phyloP scores from a whole-genome alignment of 1,140 invertebrate species.

The Drosophila bocqueti region DNA sequence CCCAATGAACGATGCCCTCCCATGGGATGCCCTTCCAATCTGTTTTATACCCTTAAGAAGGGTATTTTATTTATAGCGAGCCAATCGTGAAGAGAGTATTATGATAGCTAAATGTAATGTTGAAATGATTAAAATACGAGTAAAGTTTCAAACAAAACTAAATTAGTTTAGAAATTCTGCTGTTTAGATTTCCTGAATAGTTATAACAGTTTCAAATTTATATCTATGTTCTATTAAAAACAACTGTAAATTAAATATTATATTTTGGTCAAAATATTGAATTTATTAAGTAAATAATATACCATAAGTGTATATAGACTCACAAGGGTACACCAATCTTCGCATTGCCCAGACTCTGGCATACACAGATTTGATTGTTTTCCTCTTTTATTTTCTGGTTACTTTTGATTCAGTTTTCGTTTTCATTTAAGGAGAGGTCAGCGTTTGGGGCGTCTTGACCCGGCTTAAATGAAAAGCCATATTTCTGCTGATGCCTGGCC shows the following conservation, averaged over 20 bases:
- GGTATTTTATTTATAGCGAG: background rate
- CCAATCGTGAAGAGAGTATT: too few relatives aligned
- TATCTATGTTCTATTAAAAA: too few relatives aligned
- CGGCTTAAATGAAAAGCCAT: conserved; percentile 81
- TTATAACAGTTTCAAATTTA: too few relatives aligned
- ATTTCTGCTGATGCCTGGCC: conserved; percentile 73
- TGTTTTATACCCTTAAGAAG: background rate
- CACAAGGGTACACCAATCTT: conserved; percentile 15
- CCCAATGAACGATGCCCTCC: conserved; percentile 67
- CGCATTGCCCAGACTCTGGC: conserved; percentile 1
- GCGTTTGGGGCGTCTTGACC: conserved; percentile 73
- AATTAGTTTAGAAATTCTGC: background rate
- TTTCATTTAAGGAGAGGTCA: conserved; percentile 61
- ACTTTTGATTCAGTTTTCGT: conserved; percentile 78
- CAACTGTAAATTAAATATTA: too few relatives aligned
- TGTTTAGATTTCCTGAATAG: background rate
- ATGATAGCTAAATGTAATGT: background rate
- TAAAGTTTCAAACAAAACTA: background rate
- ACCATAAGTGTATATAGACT: background rate
- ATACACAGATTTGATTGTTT: conserved; percentile 29
- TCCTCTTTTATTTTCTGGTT: conserved; percentile 39
- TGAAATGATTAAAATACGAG: background rate
- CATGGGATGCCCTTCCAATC: conserved; percentile 40
- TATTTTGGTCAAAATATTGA: too few relatives aligned
- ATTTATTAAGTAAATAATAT: background rate